Conservation (phyloP, 1,140 invertebrate species). For the Drosophila pruinosa region DNA sequence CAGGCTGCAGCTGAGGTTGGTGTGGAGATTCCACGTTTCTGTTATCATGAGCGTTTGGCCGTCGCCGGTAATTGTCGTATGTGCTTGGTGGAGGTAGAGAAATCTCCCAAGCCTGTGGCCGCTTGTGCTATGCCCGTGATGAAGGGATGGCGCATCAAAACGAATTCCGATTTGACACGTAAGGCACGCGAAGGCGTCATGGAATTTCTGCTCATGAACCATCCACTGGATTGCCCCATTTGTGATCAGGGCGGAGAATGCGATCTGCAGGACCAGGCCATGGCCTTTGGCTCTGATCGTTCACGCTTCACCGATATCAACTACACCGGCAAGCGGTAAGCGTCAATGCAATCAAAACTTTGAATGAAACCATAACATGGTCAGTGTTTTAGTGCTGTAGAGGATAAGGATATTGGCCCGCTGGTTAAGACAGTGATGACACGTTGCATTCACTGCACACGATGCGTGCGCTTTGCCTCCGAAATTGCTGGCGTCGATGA, state of each 20-base stretch:
- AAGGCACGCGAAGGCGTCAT: slow-evolving; percentile 99
- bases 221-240: slow-evolving; percentile 99
- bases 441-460: slow-evolving; percentile 99
- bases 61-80: slow-evolving; percentile 99
- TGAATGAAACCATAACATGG: background rate
- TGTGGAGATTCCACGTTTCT: slow-evolving; percentile 99
- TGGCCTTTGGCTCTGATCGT: slow-evolving; percentile 99
- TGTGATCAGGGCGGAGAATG: slow-evolving; percentile 99
- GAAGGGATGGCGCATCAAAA: slow-evolving; percentile 98
- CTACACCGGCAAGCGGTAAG: slow-evolving; percentile 94
- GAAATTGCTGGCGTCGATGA: slow-evolving; percentile 99
- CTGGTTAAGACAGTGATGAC: slow-evolving; percentile 99
- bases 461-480: slow-evolving; percentile 98
- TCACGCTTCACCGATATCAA: slow-evolving; percentile 97
- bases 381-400: slow-evolving; percentile 90
- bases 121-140: slow-evolving; percentile 99
- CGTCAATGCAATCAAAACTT: background rate
- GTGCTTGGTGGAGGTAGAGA: slow-evolving; percentile 99
- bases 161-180: slow-evolving; percentile 96
- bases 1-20: slow-evolving; percentile 97
- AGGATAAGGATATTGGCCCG: slow-evolving; percentile 99
- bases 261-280: slow-evolving; percentile 98
- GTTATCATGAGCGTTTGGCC: slow-evolving; percentile 99
- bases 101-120: slow-evolving; percentile 96
- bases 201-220: slow-evolving; percentile 99